Base-by-base conservation (phyloP, 2,888 invertebrate genomes). In the Volucella inflata region DNA sequence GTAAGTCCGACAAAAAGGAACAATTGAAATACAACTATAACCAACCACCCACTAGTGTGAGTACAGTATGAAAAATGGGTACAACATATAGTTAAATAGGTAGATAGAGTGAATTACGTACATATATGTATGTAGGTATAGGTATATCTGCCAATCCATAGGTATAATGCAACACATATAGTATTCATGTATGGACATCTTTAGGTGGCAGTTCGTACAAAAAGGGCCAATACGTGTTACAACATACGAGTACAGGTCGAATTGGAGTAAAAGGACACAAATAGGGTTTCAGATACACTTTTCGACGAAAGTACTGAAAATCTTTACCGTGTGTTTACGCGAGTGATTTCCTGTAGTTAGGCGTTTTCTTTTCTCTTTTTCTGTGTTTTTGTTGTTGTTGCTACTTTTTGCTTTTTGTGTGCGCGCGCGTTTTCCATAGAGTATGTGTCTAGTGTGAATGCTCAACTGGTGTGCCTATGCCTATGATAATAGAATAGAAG, bases 401-500 rank as follows among this genome's bases (percentile, higher is more conserved):
- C 16, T 40, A 10, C 17, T 16, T n/a, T 21, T 36, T 59, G 3
- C 0, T 6, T 21, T 40, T 14, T 48, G 30, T 44, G 8, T 68
- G 53, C 17, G 48, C 17, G 48, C 9, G 48, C 21, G 21, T 21
- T 36, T n/a, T 8, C 17, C 10, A 8, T 50, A 17, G 51, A 46
- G 68, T 11, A 8, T 42, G 40, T 67, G 48, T 16, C 11, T n/a
- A 55, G 51, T 0, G 16, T 21, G 50, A 36, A 71, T n/a, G 77
- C 65, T 82, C 81, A 82, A 82, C 76, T 82, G 71, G 77, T 82
- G 81, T 77, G 60, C 40, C 38, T 64, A 30, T 53, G 55, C 4
- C 36, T 64, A 30, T 67, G 40, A n/a, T 38, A n/a, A 1, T n/a
- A 16, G 30, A 11, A 67, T 8, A 30, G 30, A 53, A 1, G 21